Base-by-base conservation (phyloP, 1,140 invertebrate species). In the Hirudo medicinalis region DNA sequence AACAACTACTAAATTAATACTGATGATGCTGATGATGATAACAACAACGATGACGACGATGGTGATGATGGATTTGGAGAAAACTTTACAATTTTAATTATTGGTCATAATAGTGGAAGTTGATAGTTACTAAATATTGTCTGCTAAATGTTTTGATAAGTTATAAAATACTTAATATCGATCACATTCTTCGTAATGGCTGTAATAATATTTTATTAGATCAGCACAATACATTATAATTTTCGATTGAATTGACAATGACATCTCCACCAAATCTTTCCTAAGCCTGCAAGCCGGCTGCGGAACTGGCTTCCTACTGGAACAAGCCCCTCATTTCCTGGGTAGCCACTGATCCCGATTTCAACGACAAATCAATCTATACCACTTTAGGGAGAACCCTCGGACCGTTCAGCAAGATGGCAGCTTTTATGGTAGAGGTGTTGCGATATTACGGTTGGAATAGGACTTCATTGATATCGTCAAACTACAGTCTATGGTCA, bases 291-390 rank as follows among this genome's bases (percentile, higher is more conserved):
- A 54, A 40, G 20, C 70, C 70, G 29, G 70, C 70, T 15, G 73
- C 73, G 13, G 57, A 74, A 54, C 70, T 74, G 63, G 73, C 73
- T 5, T 71, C 73, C 4, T 74, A 20, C 70, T 74, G 73, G 73
- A 74, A 74, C 73, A 74, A 72, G 66, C 73, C 73, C 5, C 68
- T 74, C 63, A 68, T 74, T 0, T 67, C 73, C 6, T 74, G 73
- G 73, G 73, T 74, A 22, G 73, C 73, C 6, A 72, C 49, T n/a
- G 70, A 71, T 40, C 63, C 70, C 6, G 70, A 72, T 32, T 74
- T 74, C 66, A 67, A 63, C 32, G 63, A 74, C 49, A 71, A 71
- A 63, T 63, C 32, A 17, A 43, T 53, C 20, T 74, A 36, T 54
- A 53, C 60, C 20, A 74, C 73, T 11, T 54, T 74, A 20, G 73